Base-by-base conservation (phyloP, 2,797 vertebrate species). In the Lagodon rhomboides region DNA sequence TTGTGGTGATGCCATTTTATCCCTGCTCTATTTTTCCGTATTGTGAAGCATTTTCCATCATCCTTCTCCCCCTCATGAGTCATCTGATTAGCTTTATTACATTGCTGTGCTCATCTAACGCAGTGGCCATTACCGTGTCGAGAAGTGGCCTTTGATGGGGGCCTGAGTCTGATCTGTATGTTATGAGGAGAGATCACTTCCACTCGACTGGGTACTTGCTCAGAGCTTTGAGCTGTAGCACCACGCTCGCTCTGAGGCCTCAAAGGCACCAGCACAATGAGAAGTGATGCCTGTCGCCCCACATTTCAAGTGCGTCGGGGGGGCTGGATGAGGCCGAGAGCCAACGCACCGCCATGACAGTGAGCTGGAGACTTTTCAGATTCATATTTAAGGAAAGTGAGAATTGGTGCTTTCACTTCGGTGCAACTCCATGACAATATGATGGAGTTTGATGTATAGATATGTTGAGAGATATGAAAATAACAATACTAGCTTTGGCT, bases 281-380 rank as follows among this genome's bases (percentile, higher is more conserved):
- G 83, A 94, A 91, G 92, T 83, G 92, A 95, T 87, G 89, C 80
- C 90, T 91, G 85, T 94, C 87, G 43, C 55, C 80, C 72, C 66
- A 76, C 73, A 89, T 93, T 85, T 93, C 34, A 51, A 79, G 70
- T 53, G 54, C 41, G 43, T 58, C 16, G 17, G 12, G 64, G 38
- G 17, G 49, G 41, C 23, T 46, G 60, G 56, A 72, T 56, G 62
- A 85, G 64, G 77, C 49, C 12, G 49, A 43, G 58, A 54, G 67
- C 44, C 23, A 64, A 63, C 43, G 64, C 46, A 72, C 82, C 73
- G 85, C 72, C 3, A 38, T 70, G n/a, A 17, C 30, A 80, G 58
- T n/a, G 20, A 68, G 46, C 61, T 13, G 23, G 15, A 81, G 53
- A 53, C 53, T 34, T 41, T 59, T 47, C 25, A 50, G 63, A 50